phyloP scores from a whole-genome alignment of 2,888 invertebrate species.

The Hypomecis atomaria region DNA sequence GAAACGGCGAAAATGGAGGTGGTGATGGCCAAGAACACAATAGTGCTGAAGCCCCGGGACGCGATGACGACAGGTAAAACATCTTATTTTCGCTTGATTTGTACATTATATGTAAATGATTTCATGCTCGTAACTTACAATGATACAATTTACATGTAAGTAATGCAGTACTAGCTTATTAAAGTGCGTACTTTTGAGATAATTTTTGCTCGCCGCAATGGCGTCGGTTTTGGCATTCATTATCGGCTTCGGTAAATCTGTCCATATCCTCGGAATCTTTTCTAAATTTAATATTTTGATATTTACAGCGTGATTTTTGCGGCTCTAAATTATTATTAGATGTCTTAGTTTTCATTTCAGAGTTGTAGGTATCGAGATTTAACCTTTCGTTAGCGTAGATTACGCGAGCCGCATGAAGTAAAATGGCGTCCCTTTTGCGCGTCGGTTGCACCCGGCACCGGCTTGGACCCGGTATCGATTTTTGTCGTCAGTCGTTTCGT shows the following conservation, averaged over 20 bases:
- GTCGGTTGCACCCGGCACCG: conserved; percentile 75
- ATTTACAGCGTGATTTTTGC: conserved; percentile 70
- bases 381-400: conserved; percentile 60
- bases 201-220: conserved; percentile 68
- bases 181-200: conserved; percentile 62
- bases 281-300: conserved; percentile 76
- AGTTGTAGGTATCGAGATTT: conserved; percentile 68
- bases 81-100: conserved; percentile 41
- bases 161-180: conserved; percentile 47
- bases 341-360: conserved; percentile 79
- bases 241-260: conserved; percentile 72
- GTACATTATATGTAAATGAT: not conserved
- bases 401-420: conserved; percentile 78
- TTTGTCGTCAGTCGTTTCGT: conserved; percentile 53
- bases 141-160: conserved; percentile 16
- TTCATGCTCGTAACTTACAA: conserved; percentile 14
- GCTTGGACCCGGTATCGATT: conserved; percentile 64
- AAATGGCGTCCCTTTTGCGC: conserved; percentile 82
- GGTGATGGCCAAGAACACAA: conserved; percentile 90
- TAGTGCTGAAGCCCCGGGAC: conserved; percentile 90
- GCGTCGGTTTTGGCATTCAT: conserved; percentile 76
- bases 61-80: conserved; percentile 91
- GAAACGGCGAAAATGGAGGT: conserved; percentile 86
- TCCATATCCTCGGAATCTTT: conserved; percentile 72
- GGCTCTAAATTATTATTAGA: conserved; percentile 61